Evolutionary conservation across 2,113 vertebrate species (phyloP).

Genomic region (Rallus limicola): DNA sequence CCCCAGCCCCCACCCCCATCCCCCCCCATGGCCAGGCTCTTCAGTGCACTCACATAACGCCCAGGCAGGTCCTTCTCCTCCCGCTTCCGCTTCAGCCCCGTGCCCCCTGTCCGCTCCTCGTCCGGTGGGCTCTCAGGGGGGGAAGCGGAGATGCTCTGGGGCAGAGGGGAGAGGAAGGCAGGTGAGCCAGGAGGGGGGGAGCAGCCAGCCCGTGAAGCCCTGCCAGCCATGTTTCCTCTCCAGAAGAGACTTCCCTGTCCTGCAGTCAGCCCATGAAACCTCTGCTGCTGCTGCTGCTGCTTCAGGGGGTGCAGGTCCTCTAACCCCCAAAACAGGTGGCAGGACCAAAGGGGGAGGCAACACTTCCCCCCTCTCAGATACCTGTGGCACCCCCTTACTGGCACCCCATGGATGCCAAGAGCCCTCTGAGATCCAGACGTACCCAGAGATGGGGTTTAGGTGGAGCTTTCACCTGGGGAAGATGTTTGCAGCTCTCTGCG

Average conservation of each 20-base stretch:
- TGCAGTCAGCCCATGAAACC: neutral
- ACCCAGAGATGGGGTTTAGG: neutral
- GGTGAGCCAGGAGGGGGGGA: neutral
- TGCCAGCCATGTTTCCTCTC: fast-evolving
- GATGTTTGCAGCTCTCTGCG: neutral
- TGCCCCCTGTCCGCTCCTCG: neutral
- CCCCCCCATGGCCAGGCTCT: fast-evolving
- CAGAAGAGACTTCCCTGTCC: neutral
- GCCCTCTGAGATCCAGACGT: neutral
- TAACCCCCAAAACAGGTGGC: neutral
- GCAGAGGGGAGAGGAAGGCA: neutral
- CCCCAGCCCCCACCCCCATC: neutral
- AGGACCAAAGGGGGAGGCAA: neutral
- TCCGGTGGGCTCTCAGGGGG: conserved; percentile 62
- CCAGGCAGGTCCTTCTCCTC: neutral
- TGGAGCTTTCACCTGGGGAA: neutral
- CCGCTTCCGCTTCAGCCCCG: neutral
- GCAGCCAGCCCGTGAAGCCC: neutral
- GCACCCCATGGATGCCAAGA: neutral
- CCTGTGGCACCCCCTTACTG: neutral
- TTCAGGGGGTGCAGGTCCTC: neutral
- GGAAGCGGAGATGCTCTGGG: conserved; percentile 68
- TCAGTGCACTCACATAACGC: neutral
- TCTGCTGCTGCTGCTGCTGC: neutral
- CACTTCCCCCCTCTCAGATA: neutral